Base-by-base conservation (phyloP, 2,888 invertebrate species). In the Odontocerum albicorne region DNA sequence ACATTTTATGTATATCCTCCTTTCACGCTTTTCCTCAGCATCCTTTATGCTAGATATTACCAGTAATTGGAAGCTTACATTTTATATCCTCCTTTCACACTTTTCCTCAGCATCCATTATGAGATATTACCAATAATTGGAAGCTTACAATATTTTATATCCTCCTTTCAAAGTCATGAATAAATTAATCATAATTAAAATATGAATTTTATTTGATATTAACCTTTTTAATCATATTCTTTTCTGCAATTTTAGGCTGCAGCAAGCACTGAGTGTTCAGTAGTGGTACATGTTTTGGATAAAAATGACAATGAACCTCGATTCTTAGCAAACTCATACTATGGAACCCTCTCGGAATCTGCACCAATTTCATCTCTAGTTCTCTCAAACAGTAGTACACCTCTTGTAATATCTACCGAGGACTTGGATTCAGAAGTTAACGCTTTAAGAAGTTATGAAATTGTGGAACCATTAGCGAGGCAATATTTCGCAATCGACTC, bases 361-460 rank as follows among this genome's bases (percentile, higher is more conserved):
- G 85, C 87, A 2, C 77, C 80, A 17, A 75, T 86, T 55, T 88
- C 86, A 59, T 88, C 90, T 36, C 77, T 92, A 53, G 88, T 92
- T 40, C 73, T 88, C 22, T 81, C 83, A 8, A 81, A 83, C 62
- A 74, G 75, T 51, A 87, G 84, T 64, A 74, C 79, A 22, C 96
- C 96, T 33, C 78, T 97, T 49, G 92, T 96, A 49, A 85, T 97
- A 55, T 84, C 82, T 64, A 92, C 94, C 0, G 77, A 77, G 53
- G 97, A 98, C 73, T 83, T 77, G 1, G 98, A 98, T 76, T 88
- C 90, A 33, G 88, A 92, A 66, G 80, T 88, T 43, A 91, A 96
- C 75, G 88, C 90, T 19, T 80, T 90, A 63, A 78, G 97, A 55
- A 84, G 87, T 64, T 97, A 88, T 73, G 88, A 90, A 68, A 90